Evolutionary conservation across 2,888 invertebrate species (phyloP), one percentile per base, ranked within the genome.

Genomic region (Cheilosia urbana): DNA sequence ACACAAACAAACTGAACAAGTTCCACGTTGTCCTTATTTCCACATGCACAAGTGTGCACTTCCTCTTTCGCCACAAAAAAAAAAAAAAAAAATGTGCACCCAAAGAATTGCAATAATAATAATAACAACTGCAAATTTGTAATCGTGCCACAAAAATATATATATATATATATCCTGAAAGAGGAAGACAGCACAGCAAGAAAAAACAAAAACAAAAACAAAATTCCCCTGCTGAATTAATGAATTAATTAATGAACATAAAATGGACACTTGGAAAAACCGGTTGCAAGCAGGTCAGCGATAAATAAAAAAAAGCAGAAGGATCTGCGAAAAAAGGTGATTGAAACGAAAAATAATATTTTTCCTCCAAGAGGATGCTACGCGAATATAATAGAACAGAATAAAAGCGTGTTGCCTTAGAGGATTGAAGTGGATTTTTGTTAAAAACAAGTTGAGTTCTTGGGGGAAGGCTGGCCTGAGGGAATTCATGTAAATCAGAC

Each of bases 181-280:
- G 27, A 30, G 6, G 13, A 34, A 27, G 49, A 19, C 9, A 24
- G 49, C 17, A 24, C 19, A 24, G 19, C 47, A n/a, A 6, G 6
- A 27, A 5, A 27, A 27, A 27, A n/a, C 45, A 63, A 37, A 45
- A 73, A 24, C 0, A 24, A 24, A 63, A 57, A 45, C 55, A 24
- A 63, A 57, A 45, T 60, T 27, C 4, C 76, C 58, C 58, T 40
- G 45, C 60, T 83, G 72, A 78, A 83, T 78, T 76, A 76, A 76
- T 76, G 75, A 75, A 75, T 81, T 82, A 77, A 82, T 82, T 83
- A 83, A 79, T 83, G 78, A 73, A 73, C 68, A 73, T 27, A 72
- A 83, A 83, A 78, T 76, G 78, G 73, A 72, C 78, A 78, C 62
- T 63, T 47, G 17, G 24, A 7, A 15, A 11, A 49, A 47, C 34